Conservation (phyloP, 2,113 vertebrate species). For the Ctenomys sociabilis region DNA sequence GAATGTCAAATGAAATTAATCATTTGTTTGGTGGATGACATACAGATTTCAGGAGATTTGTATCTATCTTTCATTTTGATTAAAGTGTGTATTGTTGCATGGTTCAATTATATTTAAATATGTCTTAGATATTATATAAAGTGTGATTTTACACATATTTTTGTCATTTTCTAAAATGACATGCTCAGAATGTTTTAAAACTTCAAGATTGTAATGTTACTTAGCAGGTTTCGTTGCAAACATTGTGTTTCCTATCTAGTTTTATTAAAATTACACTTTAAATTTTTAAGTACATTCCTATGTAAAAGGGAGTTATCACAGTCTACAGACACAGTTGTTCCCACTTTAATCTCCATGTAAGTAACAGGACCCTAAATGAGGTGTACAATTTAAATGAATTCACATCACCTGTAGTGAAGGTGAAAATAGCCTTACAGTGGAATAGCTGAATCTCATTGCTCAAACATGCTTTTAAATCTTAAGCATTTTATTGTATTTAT, state of each 20-base stretch:
- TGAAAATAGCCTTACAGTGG: neutral
- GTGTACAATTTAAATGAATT: neutral
- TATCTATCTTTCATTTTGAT: neutral
- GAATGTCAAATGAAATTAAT: neutral
- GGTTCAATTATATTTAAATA: neutral
- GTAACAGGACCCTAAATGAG: neutral
- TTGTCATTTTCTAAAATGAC: conserved; percentile 7
- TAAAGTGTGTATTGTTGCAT: neutral
- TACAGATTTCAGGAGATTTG: neutral
- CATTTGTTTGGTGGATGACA: neutral
- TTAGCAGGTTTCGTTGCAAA: neutral
- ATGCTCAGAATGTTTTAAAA: neutral
- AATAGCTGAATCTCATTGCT: neutral
- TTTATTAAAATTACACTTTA: neutral
- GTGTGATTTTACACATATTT: neutral
- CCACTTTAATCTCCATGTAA: neutral
- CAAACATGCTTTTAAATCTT: no score
- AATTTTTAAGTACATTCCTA: neutral
- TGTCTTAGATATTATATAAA: neutral
- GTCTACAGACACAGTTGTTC: neutral
- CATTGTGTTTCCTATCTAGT: neutral
- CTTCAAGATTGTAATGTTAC: neutral
- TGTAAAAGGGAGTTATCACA: neutral
- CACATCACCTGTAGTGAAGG: no score
- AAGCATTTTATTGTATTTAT: no score